Percentiles rank a stretch among this genome's conserved stretches.
Evolutionary conservation across 2,113 vertebrate genomes (phyloP).

Genomic region (Uria lomvia): DNA sequence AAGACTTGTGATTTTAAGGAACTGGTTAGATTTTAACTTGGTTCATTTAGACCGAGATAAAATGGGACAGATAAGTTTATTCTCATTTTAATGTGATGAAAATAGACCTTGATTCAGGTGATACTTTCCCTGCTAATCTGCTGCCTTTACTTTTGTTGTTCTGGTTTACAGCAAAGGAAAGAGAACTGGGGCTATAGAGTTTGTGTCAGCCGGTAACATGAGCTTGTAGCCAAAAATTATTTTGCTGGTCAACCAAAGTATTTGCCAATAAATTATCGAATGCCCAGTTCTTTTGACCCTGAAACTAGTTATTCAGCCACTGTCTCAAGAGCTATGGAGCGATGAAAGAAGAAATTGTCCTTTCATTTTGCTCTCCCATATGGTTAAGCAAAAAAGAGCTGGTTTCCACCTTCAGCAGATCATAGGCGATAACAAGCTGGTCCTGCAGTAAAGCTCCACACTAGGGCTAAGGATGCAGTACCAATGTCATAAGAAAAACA

Average conservation of each 20-base stretch:
- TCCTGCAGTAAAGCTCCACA: constrained; percentile 47
- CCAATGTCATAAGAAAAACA: constrained; percentile 31
- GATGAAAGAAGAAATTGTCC: constrained; percentile 7
- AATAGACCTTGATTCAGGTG: background rate
- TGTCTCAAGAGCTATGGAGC: background rate
- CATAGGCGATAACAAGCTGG: constrained; percentile 40
- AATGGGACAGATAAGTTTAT: background rate
- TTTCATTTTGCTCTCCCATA: constrained; percentile 1
- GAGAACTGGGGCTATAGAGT: background rate
- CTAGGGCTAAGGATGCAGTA: background rate
- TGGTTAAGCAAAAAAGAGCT: background rate
- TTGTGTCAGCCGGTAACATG: background rate
- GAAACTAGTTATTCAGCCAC: background rate
- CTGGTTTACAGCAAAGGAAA: background rate
- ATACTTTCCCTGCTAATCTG: background rate
- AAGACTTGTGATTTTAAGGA: background rate
- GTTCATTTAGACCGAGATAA: background rate
- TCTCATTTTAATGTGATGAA: background rate
- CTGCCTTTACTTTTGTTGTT: background rate
- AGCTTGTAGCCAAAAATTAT: background rate
- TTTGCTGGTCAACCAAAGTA: background rate
- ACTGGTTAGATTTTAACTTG: background rate
- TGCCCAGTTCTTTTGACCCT: background rate
- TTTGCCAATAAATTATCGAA: background rate
- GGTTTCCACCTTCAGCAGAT: constrained; percentile 22